Percentiles rank a stretch among this genome's conserved stretches.
These are phyloP conservation scores for Clytia hemisphaerica DNA, from an alignment of 30 jellyfish, hydroid and myxozoan genomes.

Conservation along the genomic window DNA sequence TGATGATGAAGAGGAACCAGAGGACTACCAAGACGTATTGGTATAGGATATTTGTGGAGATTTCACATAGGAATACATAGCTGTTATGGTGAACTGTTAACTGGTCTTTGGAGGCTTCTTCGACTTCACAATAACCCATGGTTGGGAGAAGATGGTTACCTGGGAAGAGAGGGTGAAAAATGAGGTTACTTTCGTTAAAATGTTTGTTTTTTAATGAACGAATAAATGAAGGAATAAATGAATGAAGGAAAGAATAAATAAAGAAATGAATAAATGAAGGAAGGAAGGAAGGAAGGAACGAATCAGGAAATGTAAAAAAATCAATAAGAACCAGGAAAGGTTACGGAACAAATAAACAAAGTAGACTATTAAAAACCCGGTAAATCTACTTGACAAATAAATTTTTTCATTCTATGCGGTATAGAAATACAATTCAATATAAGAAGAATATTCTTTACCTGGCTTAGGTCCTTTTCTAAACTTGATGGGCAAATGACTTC, in stretches of 20 bases:
- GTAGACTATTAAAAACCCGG: too few relatives aligned
- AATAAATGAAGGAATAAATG: not conserved
- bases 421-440: too few relatives aligned
- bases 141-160: slow-evolving; percentile 30
- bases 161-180: too few relatives aligned
- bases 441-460: too few relatives aligned
- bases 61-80: slow-evolving; percentile 23
- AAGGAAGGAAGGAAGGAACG: too few relatives aligned
- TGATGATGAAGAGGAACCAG: slow-evolving; percentile 27
- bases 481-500: not conserved
- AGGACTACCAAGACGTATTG: slow-evolving; percentile 28
- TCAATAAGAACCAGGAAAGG: too few relatives aligned
- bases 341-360: too few relatives aligned
- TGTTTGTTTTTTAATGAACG: not conserved
- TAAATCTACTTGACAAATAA: too few relatives aligned
- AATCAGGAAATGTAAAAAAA: too few relatives aligned
- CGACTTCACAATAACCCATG: slow-evolving; percentile 32
- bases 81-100: not conserved
- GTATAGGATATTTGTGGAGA: slow-evolving; percentile 29
- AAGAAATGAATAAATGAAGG: too few relatives aligned
- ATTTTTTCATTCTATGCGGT: too few relatives aligned
- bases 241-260: not conserved
- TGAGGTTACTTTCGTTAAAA: not conserved
- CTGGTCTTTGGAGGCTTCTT: slow-evolving; percentile 21
- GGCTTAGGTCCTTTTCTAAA: slow-evolving; percentile 20